Evolutionary conservation across 2,797 vertebrate genomes (phyloP).

Genomic region (Otus scops): DNA sequence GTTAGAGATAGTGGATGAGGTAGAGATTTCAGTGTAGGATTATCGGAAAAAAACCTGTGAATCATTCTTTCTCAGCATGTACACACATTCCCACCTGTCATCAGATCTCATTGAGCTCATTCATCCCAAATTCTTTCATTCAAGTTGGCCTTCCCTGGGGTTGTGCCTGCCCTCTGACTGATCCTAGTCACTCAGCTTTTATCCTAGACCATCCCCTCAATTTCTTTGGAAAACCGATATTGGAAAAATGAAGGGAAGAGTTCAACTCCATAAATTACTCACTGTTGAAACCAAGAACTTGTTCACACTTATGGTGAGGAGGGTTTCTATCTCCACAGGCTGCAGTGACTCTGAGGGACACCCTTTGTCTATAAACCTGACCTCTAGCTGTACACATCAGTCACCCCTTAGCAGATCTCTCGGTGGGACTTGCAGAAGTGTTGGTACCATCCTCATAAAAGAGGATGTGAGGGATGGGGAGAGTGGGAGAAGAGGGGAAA

Average conservation of each 20-base stretch:
- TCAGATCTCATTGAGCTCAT: background rate
- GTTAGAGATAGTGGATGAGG: background rate
- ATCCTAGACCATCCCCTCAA: background rate
- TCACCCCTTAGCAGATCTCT: background rate
- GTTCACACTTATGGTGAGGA: background rate
- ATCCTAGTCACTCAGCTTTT: background rate
- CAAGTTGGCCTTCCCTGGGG: background rate
- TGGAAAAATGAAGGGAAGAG: background rate
- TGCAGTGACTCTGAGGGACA: background rate
- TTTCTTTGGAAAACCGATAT: background rate
- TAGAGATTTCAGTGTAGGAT: background rate
- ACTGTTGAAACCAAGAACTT: background rate
- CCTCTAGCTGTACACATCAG: background rate
- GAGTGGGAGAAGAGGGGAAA: too few relatives aligned
- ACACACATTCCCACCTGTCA: background rate
- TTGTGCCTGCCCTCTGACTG: background rate
- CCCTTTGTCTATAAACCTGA: background rate
- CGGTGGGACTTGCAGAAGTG: background rate
- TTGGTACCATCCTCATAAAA: background rate
- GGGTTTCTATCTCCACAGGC: background rate
- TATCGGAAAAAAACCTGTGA: background rate
- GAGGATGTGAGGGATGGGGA: background rate
- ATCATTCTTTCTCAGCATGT: background rate
- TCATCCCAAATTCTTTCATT: background rate
- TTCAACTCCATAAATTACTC: background rate